Evolutionary conservation across 2,888 invertebrate genomes (phyloP).

Genomic region (Cephus sareptanus): DNA sequence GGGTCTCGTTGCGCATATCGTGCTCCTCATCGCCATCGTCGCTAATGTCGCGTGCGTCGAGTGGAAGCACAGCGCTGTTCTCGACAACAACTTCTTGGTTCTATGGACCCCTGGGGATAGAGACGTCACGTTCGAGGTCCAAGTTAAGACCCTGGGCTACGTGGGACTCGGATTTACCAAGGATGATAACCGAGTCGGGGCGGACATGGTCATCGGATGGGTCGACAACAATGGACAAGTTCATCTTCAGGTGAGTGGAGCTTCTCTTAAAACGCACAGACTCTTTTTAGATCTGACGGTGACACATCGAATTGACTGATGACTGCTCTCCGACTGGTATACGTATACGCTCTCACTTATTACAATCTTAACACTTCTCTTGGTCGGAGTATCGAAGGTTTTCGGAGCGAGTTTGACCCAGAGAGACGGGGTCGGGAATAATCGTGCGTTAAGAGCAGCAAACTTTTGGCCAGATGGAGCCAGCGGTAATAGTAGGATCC

Average conservation of each 20-base stretch:
- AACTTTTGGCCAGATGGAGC: neutral
- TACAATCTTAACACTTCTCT: neutral
- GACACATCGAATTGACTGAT: neutral
- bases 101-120: conserved; percentile 80
- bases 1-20: conserved; percentile 44
- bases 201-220: conserved; percentile 92
- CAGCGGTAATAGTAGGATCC: neutral
- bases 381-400: neutral
- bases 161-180: conserved; percentile 89
- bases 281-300: neutral
- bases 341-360: neutral
- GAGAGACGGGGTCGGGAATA: neutral
- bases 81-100: conserved; percentile 72
- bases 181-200: conserved; percentile 81
- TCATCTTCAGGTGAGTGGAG: conserved; percentile 80
- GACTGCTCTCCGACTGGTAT: neutral
- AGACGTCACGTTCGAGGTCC: conserved; percentile 85
- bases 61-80: conserved; percentile 71
- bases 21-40: conserved; percentile 38
- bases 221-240: conserved; percentile 82
- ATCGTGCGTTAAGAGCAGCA: neutral
- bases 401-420: neutral
- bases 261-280: neutral
- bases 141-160: conserved; percentile 86
- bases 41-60: conserved; percentile 56